Conservation (phyloP, 2,797 vertebrate species). For the Eurystomus glaucurus region DNA sequence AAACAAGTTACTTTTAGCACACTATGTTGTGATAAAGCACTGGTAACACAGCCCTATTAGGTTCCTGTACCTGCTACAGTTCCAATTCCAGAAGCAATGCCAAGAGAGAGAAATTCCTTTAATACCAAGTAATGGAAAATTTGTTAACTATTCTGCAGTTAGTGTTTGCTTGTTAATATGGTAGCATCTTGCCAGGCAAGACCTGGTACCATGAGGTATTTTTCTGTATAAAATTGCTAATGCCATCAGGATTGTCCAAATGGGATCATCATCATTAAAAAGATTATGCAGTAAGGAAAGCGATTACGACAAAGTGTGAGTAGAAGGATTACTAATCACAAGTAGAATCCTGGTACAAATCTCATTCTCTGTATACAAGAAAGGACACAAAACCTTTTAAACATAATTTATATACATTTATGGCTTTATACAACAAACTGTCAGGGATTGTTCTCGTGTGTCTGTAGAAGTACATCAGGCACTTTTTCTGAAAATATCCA, state of each 20-base stretch:
- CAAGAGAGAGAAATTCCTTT: constrained; percentile 59
- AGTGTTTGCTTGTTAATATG: constrained; percentile 68
- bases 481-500: constrained; percentile 85
- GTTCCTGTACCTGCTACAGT: constrained; percentile 57
- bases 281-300: constrained; percentile 27
- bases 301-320: constrained; percentile 30
- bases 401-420: constrained; percentile 92
- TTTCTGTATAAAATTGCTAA: constrained; percentile 70
- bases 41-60: constrained; percentile 39
- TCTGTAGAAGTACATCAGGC: constrained; percentile 87
- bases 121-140: constrained; percentile 54
- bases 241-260: constrained; percentile 75
- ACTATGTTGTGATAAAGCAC: constrained; percentile 48
- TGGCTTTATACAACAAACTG: constrained; percentile 91
- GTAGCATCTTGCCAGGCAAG: constrained; percentile 46
- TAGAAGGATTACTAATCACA: constrained; percentile 69
- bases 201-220: constrained; percentile 67
- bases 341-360: constrained; percentile 71
- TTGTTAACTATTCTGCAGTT: constrained; percentile 53
- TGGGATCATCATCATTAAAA: constrained; percentile 63
- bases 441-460: constrained; percentile 88
- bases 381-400: constrained; percentile 83
- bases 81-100: constrained; percentile 53
- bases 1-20: constrained; percentile 75
- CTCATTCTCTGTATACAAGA: constrained; percentile 74